Evolutionary conservation across 2,113 vertebrate genomes (phyloP).

Genomic region (Carollia perspicillata): DNA sequence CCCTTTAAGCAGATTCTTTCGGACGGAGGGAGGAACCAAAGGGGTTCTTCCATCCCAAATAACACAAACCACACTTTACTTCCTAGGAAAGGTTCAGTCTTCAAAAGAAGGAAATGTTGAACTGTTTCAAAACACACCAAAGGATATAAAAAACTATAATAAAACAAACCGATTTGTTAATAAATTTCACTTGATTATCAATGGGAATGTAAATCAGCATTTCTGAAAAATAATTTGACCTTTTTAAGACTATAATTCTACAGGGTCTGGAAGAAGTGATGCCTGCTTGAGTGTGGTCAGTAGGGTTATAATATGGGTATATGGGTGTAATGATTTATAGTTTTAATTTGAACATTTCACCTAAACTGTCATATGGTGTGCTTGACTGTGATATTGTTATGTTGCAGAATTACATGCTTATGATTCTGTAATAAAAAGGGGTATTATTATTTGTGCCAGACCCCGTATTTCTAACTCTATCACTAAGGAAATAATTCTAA

Average conservation of each 20-base stretch:
- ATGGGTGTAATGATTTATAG: too few species aligned
- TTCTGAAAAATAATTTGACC: constrained; percentile 32
- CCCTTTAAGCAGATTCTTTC: not conserved
- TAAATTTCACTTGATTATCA: not conserved
- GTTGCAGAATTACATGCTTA: too few species aligned
- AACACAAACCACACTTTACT: not conserved
- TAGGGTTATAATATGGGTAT: too few species aligned
- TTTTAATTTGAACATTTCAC: too few species aligned
- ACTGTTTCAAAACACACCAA: not conserved
- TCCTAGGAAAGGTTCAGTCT: not conserved
- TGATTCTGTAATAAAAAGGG: too few species aligned
- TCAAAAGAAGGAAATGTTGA: not conserved
- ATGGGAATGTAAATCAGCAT: not conserved
- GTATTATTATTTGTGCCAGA: too few species aligned
- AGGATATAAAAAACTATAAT: not conserved
- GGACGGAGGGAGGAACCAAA: not conserved
- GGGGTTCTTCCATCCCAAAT: not conserved
- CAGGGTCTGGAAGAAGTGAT: too few species aligned
- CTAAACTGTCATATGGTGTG: too few species aligned
- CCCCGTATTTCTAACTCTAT: not conserved
- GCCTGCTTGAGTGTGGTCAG: too few species aligned
- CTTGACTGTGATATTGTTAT: too few species aligned
- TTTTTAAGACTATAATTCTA: constrained; percentile 1
- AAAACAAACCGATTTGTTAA: constrained; percentile 18
- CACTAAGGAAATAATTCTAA: not conserved